These are phyloP conservation scores for Ectobius pallidus DNA, from an alignment of 2,888 invertebrate species.

Conservation along the genomic window DNA sequence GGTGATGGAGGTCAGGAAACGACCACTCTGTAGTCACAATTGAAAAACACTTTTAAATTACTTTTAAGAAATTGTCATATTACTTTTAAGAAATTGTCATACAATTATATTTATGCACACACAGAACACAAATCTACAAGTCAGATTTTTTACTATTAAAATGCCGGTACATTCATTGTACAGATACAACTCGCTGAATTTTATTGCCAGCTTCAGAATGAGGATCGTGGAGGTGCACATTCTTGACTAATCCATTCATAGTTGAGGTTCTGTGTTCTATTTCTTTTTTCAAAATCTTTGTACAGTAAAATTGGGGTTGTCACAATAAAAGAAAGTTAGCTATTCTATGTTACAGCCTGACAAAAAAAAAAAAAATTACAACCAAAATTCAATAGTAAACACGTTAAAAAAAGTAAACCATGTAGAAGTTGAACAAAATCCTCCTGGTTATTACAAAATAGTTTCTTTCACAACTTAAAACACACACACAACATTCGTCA, in stretches of 20 bases:
- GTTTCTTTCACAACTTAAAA: slow-evolving; percentile 42
- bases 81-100: slow-evolving; percentile 37
- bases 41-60: slow-evolving; percentile 27
- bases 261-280: slow-evolving; percentile 38
- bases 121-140: slow-evolving; percentile 39
- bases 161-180: slow-evolving; percentile 9
- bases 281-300: slow-evolving; percentile 40
- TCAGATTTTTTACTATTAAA: slow-evolving; percentile 33
- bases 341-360: slow-evolving; percentile 43
- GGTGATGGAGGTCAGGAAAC: slow-evolving; percentile 12
- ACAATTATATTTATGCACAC: slow-evolving; percentile 34
- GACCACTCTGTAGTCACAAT: slow-evolving; percentile 33
- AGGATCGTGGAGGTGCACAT: slow-evolving; percentile 37
- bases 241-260: slow-evolving; percentile 38
- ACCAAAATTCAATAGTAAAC: slow-evolving; percentile 34
- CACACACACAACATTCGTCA: slow-evolving; percentile 43
- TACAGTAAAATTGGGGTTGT: slow-evolving; percentile 43
- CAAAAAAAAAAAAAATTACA: slow-evolving; percentile 37
- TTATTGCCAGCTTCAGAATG: slow-evolving; percentile 37
- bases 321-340: slow-evolving; percentile 42
- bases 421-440: slow-evolving; percentile 39
- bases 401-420: slow-evolving; percentile 35
- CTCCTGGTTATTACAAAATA: slow-evolving; percentile 42
- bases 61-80: slow-evolving; percentile 18
- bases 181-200: slow-evolving; percentile 14